These are phyloP conservation scores for Pelecanus crispus DNA, from an alignment of 2,113 vertebrate species.

Conservation along the genomic window DNA sequence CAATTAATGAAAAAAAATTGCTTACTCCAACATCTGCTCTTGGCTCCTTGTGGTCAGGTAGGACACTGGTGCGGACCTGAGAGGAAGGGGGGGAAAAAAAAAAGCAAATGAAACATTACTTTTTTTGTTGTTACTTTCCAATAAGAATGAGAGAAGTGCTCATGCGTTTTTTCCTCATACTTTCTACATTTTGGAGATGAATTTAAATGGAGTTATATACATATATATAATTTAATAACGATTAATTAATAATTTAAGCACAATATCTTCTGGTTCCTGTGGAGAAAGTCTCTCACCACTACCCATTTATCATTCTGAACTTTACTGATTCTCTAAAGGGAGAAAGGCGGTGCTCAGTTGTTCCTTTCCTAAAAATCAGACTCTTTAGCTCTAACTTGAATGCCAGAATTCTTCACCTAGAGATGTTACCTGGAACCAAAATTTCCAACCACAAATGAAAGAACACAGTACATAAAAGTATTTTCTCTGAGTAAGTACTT, in stretches of 20 bases:
- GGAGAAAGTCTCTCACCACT: background rate
- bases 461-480: background rate
- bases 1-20: background rate
- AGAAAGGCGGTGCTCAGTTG: background rate
- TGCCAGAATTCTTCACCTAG: background rate
- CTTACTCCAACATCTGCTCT: slow-evolving; percentile 76
- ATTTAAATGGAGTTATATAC: background rate
- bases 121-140: background rate
- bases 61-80: slow-evolving; percentile 70
- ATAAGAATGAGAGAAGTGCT: background rate
- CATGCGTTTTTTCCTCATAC: background rate
- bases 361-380: background rate
- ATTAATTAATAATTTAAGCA: background rate
- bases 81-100: background rate
- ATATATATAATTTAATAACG: background rate
- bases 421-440: background rate
- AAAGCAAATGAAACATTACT: background rate
- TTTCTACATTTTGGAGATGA: background rate
- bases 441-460: background rate
- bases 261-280: background rate
- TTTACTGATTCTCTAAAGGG: background rate
- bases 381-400: background rate
- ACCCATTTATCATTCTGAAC: background rate
- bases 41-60: slow-evolving; percentile 71
- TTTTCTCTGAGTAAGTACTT: background rate